Conservation (phyloP, 2,113 vertebrate genomes). For the Seriola quinqueradiata region DNA sequence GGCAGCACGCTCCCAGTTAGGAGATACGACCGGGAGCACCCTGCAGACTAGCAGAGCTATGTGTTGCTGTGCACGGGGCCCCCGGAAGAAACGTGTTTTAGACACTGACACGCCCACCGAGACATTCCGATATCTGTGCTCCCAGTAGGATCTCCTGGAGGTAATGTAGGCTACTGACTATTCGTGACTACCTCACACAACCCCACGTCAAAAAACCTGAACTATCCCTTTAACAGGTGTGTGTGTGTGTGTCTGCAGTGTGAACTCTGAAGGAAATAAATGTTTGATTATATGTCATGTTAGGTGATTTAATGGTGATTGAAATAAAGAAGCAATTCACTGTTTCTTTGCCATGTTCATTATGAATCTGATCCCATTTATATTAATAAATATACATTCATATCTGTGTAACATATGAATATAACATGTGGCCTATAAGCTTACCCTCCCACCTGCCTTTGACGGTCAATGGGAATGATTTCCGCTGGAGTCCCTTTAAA, state of each 20-base stretch:
- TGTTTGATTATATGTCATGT: neutral
- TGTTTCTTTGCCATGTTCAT: no score
- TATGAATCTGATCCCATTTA: neutral
- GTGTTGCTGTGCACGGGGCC: no score
- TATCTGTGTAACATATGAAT: neutral
- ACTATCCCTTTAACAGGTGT: neutral
- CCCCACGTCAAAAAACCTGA: no score
- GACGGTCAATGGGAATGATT: neutral
- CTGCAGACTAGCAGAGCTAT: no score
- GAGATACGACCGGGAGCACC: no score
- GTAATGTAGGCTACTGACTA: no score
- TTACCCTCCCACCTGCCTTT: conserved; percentile 11
- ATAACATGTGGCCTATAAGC: neutral
- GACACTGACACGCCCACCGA: no score
- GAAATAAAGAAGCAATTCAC: neutral
- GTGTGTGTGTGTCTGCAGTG: neutral
- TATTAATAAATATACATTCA: neutral
- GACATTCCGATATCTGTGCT: no score
- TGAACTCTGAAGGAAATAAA: neutral
- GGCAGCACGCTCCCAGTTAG: no score
- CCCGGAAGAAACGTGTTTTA: no score
- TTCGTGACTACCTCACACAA: no score
- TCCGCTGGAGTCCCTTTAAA: conserved; percentile 43
- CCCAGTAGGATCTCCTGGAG: no score
- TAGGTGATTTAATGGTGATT: neutral